A percentile compares a stretch with the other conserved stretches of the same genome.
Conservation (phyloP, 2,888 invertebrate species). For the Papilio gigon region DNA sequence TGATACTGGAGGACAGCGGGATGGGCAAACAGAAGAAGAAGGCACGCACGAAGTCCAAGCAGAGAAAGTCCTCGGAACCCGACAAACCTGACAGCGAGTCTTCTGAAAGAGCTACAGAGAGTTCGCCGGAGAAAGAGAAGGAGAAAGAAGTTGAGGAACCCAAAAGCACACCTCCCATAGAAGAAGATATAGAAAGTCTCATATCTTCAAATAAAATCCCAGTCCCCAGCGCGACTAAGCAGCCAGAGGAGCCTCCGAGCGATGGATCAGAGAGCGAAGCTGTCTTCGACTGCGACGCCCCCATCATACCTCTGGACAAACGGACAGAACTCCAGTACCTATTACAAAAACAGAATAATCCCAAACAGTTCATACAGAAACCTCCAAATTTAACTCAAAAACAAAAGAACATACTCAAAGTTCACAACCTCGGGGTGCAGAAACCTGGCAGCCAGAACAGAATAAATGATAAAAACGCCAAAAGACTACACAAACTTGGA, state of each 20-base stretch:
- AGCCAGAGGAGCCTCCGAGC: conserved; percentile 56
- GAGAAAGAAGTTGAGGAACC: conserved; percentile 49
- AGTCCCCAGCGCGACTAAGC: conserved; percentile 67
- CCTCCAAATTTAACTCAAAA: conserved; percentile 68
- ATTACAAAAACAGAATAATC: conserved; percentile 78
- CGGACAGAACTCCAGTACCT: conserved; percentile 77
- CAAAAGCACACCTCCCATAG: conserved; percentile 53
- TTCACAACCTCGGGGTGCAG: conserved; percentile 66
- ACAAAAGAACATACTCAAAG: conserved; percentile 67
- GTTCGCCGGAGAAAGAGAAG: conserved; percentile 69
- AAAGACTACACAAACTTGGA: conserved; percentile 74
- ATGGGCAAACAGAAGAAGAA: conserved; percentile 71
- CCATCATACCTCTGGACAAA: conserved; percentile 68
- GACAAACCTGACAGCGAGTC: conserved; percentile 70
- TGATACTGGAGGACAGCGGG: conserved; percentile 57
- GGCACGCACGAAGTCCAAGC: conserved; percentile 70
- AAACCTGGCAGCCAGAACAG: conserved; percentile 71
- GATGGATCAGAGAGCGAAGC: conserved; percentile 66
- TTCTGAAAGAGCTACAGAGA: conserved; percentile 66
- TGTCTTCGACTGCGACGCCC: conserved; percentile 63
- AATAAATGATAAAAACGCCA: conserved; percentile 72
- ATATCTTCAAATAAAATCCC: conserved; percentile 79
- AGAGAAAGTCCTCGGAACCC: conserved; percentile 67
- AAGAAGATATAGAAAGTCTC: conserved; percentile 78
- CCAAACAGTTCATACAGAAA: conserved; percentile 73